Percentiles rank a stretch among this genome's conserved stretches.
Evolutionary conservation across 2,888 invertebrate genomes (phyloP).

Genomic region (Cartodere bifasciata): DNA sequence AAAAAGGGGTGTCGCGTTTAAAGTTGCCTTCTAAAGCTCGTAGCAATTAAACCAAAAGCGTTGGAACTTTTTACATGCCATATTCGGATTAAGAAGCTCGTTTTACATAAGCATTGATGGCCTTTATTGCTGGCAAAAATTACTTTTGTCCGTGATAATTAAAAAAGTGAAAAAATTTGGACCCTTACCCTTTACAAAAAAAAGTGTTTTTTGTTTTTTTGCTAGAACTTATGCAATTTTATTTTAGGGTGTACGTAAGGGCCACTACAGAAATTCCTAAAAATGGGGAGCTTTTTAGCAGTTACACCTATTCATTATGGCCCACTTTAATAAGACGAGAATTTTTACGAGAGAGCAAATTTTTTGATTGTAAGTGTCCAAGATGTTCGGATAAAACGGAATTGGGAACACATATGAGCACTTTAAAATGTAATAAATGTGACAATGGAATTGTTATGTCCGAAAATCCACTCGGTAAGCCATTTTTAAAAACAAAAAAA

Average conservation of each 20-base stretch:
- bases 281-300: slow-evolving; percentile 53
- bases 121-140: no score
- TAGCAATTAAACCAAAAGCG: no score
- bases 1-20: no score
- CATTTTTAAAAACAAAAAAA: not conserved
- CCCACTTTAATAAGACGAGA: slow-evolving; percentile 60
- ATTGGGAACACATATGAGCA: slow-evolving; percentile 64
- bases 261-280: slow-evolving; percentile 52
- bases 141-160: no score
- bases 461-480: slow-evolving; percentile 53
- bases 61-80: no score
- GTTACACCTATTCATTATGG: slow-evolving; percentile 64
- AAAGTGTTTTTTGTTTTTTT: no score
- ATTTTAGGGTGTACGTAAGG: slow-evolving; percentile 50
- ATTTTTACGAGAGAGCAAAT: slow-evolving; percentile 60
- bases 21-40: no score
- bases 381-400: slow-evolving; percentile 72
- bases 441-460: slow-evolving; percentile 56
- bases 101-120: no score
- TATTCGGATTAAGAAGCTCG: no score
- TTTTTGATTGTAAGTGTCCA: slow-evolving; percentile 62
- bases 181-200: no score
- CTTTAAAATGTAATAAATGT: slow-evolving; percentile 66
- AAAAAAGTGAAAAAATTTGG: no score
- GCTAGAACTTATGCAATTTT: no score